Percentiles rank a stretch among this genome's conserved stretches.
Evolutionary conservation across 2,797 vertebrate genomes (phyloP).

Genomic region (Gallinago solitaria): DNA sequence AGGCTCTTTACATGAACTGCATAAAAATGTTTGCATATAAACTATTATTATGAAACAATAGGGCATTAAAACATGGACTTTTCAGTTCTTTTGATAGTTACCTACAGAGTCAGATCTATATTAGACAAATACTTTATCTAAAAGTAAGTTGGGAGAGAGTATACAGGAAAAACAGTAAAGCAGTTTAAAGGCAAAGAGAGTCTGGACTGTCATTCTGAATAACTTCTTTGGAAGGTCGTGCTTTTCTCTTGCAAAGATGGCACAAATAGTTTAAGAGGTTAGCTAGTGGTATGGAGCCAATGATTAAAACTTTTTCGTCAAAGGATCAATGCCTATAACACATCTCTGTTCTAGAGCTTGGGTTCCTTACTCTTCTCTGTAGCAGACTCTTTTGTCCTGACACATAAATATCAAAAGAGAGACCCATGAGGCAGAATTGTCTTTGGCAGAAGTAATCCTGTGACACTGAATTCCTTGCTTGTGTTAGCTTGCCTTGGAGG

Average conservation of each 20-base stretch:
- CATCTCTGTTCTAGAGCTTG: neutral
- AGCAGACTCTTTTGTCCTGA: neutral
- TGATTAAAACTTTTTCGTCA: neutral
- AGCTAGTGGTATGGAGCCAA: neutral
- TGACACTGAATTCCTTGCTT: neutral
- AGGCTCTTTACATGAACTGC: neutral
- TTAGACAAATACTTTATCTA: neutral
- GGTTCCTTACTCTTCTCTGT: neutral
- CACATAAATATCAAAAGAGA: neutral
- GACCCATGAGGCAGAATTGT: neutral
- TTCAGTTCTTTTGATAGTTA: neutral
- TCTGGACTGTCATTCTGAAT: neutral
- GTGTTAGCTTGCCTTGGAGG: neutral
- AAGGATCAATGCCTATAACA: neutral
- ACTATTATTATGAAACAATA: neutral
- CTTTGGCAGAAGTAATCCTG: neutral
- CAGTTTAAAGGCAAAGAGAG: neutral
- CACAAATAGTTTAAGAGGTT: neutral
- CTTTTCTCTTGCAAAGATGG: neutral
- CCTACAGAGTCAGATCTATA: neutral
- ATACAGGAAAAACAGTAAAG: neutral
- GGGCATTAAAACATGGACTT: neutral
- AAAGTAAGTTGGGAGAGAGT: neutral
- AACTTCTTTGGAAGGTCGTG: neutral
- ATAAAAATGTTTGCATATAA: neutral